Base-by-base conservation (phyloP, 2,797 vertebrate genomes). In the Rhinella marina region DNA sequence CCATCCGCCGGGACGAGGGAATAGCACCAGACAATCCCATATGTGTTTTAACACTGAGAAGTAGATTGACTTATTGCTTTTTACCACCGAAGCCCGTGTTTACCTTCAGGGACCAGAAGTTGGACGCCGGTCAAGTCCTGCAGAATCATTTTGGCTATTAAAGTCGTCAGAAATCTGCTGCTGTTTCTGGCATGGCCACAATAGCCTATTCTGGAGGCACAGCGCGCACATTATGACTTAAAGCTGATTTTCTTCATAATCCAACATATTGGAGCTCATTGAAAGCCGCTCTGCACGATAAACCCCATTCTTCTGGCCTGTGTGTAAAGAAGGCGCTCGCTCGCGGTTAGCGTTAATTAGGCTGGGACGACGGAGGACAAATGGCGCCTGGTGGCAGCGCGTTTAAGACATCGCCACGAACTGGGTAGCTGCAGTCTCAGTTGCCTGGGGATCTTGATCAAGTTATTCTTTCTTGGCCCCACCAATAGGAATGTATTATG, bases 121-220 rank as follows among this genome's bases (percentile, higher is more conserved):
- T 89, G 88, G 84, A 86, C 19, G 80, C 88, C 68, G 13, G 88
- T 81, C 88, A 89, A 89, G 64, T 89, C 64, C 59, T 56, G 81
- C 85, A 61, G 88, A 89, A 86, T 89, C 32, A 89, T 86, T 85
- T 83, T 86, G 80, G 84, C 85, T 89, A 86, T 86, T 86, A 84
- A 79, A 86, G 85, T 82, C 82, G 84, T 86, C 80, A 79, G 88
- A 83, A 89, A 86, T 86, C 80, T 89, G 88, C 88, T 89, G 88
- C 88, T 82, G 88, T 86, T 89, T 73, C 88, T 89, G 88, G 88
- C 88, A 86, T 4, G 27, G 29, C 73, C 81, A 86, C 85, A 89
- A 83, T 83, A 64, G 88, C 62, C 88, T 64, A 86, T 83, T 86
- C 85, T 83, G 85, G 84, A 89, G 79, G 66, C 62, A 27, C 88